These are phyloP conservation scores for Osmoderma eremita DNA, from an alignment of 2,888 invertebrate species.

Conservation along the genomic window DNA sequence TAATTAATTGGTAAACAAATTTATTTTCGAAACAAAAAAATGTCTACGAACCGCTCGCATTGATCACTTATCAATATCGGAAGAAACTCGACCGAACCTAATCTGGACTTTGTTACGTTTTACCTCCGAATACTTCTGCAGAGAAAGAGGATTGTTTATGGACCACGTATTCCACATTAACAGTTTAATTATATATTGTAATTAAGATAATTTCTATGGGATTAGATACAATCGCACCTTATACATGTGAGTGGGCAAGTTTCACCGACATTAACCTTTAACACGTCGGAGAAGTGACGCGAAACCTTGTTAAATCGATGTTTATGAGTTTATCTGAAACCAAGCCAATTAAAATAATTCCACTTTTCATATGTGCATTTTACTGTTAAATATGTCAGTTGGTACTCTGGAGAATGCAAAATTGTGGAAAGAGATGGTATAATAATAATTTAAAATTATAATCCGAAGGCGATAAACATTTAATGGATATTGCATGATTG, in stretches of 20 bases:
- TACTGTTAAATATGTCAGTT: neutral
- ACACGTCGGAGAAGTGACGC: constrained; percentile 12
- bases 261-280: constrained; percentile 35
- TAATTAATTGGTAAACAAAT: constrained; percentile 34
- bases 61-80: constrained; percentile 25
- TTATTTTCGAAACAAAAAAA: constrained; percentile 20
- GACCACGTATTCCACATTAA: constrained; percentile 31
- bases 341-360: constrained; percentile 32
- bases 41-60: neutral
- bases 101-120: neutral
- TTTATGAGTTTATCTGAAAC: constrained; percentile 12
- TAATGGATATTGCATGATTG: too few species aligned
- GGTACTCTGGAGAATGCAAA: constrained; percentile 14
- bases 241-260: constrained; percentile 25
- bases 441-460: too few species aligned
- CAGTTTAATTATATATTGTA: constrained; percentile 35
- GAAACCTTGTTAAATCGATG: constrained; percentile 9
- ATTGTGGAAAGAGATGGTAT: neutral
- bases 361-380: constrained; percentile 1
- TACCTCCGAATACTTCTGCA: neutral
- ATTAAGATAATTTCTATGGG: constrained; percentile 26
- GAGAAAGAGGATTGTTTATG: constrained; percentile 31
- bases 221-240: constrained; percentile 28
- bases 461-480: too few species aligned
- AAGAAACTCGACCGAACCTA: constrained; percentile 11